These are phyloP conservation scores for Teinopalpus imperialis DNA, from an alignment of 2,888 invertebrate genomes.

Conservation along the genomic window DNA sequence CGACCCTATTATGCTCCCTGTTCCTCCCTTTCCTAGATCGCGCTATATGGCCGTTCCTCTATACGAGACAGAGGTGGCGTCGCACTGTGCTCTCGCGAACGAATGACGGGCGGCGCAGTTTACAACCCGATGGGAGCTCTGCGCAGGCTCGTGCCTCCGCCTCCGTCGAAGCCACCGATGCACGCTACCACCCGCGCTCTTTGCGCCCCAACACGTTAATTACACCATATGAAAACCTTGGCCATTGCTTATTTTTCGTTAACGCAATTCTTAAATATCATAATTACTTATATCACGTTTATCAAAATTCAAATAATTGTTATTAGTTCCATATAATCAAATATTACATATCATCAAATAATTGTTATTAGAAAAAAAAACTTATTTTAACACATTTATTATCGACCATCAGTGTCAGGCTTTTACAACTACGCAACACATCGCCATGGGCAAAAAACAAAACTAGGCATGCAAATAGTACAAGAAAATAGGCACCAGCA, in stretches of 20 bases:
- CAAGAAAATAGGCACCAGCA: no score
- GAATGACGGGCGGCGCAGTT: constrained; percentile 70
- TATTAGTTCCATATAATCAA: no score
- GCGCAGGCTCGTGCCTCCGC: constrained; percentile 56
- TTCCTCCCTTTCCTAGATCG: constrained; percentile 33
- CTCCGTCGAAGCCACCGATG: constrained; percentile 27
- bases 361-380: no score
- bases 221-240: constrained; percentile 35
- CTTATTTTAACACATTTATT: no score
- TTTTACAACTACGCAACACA: no score
- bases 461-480: no score
- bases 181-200: constrained; percentile 36
- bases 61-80: constrained; percentile 44
- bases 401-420: no score
- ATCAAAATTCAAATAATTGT: no score
- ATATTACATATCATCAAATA: no score
- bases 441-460: no score
- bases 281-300: no score
- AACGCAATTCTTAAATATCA: no score
- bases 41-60: constrained; percentile 24
- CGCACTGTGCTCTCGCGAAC: constrained; percentile 66
- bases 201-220: constrained; percentile 59
- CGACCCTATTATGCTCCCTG: constrained; percentile 30
- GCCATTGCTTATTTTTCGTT: constrained; percentile 1
- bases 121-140: constrained; percentile 48